Percentiles rank a stretch among this genome's conserved stretches.
phyloP scores from a whole-genome alignment of 2,113 vertebrate genomes.

The Calidris pugnax region DNA sequence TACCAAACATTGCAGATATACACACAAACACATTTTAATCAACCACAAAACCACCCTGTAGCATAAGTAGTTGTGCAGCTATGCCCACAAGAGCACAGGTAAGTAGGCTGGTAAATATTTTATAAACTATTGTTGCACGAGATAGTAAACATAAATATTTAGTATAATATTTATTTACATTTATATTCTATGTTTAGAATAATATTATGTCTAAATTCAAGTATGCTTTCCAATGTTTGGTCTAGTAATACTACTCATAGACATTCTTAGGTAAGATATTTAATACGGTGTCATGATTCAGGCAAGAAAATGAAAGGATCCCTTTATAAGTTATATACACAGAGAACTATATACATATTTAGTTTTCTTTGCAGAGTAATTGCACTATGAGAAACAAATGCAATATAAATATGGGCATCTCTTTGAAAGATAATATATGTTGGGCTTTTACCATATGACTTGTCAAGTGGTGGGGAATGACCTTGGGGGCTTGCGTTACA shows the following conservation, averaged over 20 bases:
- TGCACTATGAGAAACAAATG: not conserved
- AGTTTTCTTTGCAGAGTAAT: not conserved
- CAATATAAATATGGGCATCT: not conserved
- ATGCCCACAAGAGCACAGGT: slow-evolving; percentile 46
- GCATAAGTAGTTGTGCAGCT: not conserved
- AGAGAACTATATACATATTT: not conserved
- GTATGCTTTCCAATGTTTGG: not conserved
- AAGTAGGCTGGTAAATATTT: slow-evolving; percentile 61
- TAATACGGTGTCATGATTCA: not conserved
- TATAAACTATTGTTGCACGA: slow-evolving; percentile 14
- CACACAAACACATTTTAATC: slow-evolving; percentile 39
- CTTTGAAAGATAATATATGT: not conserved
- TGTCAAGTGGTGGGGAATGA: not conserved
- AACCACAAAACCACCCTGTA: slow-evolving; percentile 26
- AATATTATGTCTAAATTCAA: slow-evolving; percentile 9
- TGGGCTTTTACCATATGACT: not conserved
- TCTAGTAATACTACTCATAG: not conserved
- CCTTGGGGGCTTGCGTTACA: slow-evolving; percentile 28
- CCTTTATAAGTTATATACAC: not conserved
- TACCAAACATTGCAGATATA: not conserved
- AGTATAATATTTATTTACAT: slow-evolving; percentile 51
- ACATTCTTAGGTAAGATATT: not conserved
- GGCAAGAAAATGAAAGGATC: not conserved
- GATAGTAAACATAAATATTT: slow-evolving; percentile 53
- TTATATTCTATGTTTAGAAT: not conserved